phyloP scores from a whole-genome alignment of 2,113 vertebrate genomes.

The Barbus barbus region DNA sequence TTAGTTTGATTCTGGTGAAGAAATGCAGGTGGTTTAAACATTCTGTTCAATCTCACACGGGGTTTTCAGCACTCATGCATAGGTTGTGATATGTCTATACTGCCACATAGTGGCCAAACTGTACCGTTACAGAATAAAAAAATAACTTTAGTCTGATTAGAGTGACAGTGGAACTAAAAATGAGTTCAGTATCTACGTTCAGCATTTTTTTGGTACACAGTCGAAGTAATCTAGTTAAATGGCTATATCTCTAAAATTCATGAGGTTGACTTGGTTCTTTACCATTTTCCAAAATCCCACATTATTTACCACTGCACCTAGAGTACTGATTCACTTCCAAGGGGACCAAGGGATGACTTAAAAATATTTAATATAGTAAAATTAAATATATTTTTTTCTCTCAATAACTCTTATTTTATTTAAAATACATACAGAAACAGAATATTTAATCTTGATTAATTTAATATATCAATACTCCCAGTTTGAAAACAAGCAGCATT shows the following conservation, averaged over 20 bases:
- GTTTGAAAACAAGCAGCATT: not conserved
- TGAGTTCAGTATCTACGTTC: not conserved
- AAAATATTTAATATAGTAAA: too few species aligned
- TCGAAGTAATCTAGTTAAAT: slow-evolving; percentile 2
- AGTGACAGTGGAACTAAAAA: not conserved
- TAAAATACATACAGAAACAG: too few species aligned
- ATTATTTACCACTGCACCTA: too few species aligned
- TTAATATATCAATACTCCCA: too few species aligned
- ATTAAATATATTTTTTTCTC: not conserved
- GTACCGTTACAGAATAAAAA: not conserved
- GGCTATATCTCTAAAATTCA: not conserved
- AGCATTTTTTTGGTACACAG: not conserved
- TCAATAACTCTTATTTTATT: too few species aligned
- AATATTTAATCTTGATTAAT: too few species aligned
- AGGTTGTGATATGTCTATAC: slow-evolving; percentile 20
- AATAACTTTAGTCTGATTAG: not conserved
- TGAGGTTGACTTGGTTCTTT: not conserved
- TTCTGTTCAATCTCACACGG: not conserved
- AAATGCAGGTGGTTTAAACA: not conserved
- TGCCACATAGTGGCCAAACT: slow-evolving; percentile 26
- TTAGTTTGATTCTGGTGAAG: not conserved
- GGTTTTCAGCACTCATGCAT: not conserved
- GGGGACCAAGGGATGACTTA: too few species aligned
- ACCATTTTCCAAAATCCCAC: not conserved
- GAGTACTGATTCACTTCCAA: too few species aligned